These are phyloP conservation scores for Heliconius nattereri DNA, from an alignment of 1,140 invertebrate species.

Conservation along the genomic window DNA sequence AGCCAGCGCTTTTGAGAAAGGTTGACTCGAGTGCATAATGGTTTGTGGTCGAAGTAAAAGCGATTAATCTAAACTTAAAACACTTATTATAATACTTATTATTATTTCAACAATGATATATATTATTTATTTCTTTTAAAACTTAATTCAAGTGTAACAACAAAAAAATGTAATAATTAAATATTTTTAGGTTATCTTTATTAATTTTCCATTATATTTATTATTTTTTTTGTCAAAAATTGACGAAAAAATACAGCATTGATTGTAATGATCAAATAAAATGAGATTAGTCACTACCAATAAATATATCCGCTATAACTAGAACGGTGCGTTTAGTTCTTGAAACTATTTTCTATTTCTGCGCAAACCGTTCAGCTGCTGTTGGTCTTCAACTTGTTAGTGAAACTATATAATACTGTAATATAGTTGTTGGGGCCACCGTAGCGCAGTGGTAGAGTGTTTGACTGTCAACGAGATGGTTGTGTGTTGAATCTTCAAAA, in stretches of 20 bases:
- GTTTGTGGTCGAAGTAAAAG: neutral
- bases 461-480: too few relatives aligned
- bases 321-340: slow-evolving; percentile 58
- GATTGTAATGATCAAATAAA: neutral
- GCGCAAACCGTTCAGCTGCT: slow-evolving; percentile 73
- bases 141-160: too few relatives aligned
- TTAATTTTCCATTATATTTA: neutral
- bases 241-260: neutral
- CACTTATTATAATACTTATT: too few relatives aligned
- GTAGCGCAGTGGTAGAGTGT: too few relatives aligned
- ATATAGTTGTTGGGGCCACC: neutral
- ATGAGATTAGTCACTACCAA: neutral
- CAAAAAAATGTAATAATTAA: too few relatives aligned
- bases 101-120: neutral
- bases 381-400: slow-evolving; percentile 62
- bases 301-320: slow-evolving; percentile 46
- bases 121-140: neutral
- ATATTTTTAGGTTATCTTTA: too few relatives aligned
- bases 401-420: slow-evolving; percentile 38
- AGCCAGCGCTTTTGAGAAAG: slow-evolving; percentile 14
- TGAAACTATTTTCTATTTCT: slow-evolving; percentile 80
- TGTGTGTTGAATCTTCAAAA: too few relatives aligned
- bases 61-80: neutral
- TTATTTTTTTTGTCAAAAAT: neutral
- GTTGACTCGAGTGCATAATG: slow-evolving; percentile 14